Percentiles rank a stretch among this genome's conserved stretches.
These are phyloP conservation scores for Atta texana DNA, from an alignment of 1,140 invertebrate genomes.

Conservation along the genomic window DNA sequence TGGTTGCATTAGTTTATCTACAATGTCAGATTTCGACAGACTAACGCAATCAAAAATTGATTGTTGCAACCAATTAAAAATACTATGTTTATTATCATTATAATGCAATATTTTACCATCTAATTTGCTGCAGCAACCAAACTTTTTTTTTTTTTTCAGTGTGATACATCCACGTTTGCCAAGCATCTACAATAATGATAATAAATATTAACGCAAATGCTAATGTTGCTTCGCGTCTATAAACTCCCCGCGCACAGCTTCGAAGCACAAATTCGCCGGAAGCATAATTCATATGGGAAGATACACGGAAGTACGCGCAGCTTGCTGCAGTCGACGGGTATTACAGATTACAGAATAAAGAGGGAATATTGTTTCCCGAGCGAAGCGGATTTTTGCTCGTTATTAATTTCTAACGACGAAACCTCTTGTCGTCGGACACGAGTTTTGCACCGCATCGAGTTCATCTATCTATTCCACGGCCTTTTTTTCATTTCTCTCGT, in stretches of 20 bases:
- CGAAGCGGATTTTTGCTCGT: not conserved
- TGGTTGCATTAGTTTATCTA: too few relatives aligned
- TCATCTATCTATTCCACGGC: not conserved
- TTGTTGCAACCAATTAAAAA: too few relatives aligned
- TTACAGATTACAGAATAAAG: not conserved
- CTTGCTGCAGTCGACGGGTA: not conserved
- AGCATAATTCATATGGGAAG: conserved; percentile 13
- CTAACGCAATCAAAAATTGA: too few relatives aligned
- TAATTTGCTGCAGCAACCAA: too few relatives aligned
- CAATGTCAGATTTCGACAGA: too few relatives aligned
- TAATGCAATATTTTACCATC: too few relatives aligned
- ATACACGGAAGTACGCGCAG: not conserved
- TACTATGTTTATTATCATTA: too few relatives aligned
- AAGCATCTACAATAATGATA: not conserved
- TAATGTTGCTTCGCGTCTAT: not conserved
- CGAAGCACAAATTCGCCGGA: not conserved
- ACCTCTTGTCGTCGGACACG: not conserved
- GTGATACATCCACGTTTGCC: too few relatives aligned
- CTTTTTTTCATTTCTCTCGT: not conserved
- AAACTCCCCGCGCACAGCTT: not conserved
- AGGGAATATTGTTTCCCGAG: not conserved
- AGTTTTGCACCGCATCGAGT: not conserved
- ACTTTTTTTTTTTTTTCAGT: too few relatives aligned
- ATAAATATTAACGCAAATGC: conserved; percentile 23
- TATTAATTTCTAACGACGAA: conserved; percentile 26